These are phyloP conservation scores for Falco peregrinus DNA, from an alignment of 2,797 vertebrate genomes.

Conservation along the genomic window DNA sequence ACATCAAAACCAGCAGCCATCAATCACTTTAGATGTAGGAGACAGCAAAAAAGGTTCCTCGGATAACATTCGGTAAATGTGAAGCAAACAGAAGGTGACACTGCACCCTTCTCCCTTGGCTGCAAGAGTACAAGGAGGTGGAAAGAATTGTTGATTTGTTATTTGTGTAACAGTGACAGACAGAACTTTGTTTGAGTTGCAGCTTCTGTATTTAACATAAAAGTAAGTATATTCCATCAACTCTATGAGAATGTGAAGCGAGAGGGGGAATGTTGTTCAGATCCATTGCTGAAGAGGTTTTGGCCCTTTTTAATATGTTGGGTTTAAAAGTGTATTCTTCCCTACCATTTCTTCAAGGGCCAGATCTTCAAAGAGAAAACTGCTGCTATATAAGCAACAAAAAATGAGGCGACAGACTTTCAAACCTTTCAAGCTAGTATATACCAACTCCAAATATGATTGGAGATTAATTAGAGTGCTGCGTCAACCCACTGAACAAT, in stretches of 20 bases:
- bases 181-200: background rate
- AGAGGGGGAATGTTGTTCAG: background rate
- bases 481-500: rapidly evolving
- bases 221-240: background rate
- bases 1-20: background rate
- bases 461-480: background rate
- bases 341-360: background rate
- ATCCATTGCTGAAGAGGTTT: background rate
- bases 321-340: background rate
- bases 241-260: background rate
- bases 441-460: background rate
- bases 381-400: background rate
- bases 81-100: conserved; percentile 26
- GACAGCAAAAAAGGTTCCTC: background rate
- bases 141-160: background rate
- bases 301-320: background rate
- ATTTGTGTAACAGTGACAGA: background rate
- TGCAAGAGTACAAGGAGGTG: background rate
- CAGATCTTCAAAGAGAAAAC: background rate
- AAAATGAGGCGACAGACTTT: background rate
- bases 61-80: background rate
- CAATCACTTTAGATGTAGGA: background rate
- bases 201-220: background rate
- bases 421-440: background rate
- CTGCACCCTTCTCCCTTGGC: background rate